Conservation (phyloP, 2,113 vertebrate species). For the Pristiophorus japonicus region DNA sequence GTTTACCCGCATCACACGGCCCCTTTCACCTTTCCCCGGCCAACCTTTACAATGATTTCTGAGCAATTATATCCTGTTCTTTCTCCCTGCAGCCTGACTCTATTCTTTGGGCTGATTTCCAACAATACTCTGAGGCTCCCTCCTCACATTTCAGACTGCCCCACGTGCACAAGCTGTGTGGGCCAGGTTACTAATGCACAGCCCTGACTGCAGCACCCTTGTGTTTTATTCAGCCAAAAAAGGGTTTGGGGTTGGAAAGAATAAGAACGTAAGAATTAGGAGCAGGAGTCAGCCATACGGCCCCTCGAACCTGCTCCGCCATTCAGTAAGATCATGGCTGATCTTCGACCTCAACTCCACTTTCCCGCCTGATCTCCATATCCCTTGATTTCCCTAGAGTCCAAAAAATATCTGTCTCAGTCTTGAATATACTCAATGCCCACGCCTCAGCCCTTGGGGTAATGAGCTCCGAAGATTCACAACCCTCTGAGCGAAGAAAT, state of each 20-base stretch:
- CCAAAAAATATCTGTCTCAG: too few relatives aligned
- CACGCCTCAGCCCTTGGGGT: too few relatives aligned
- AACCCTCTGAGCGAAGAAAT: too few relatives aligned
- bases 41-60: background rate
- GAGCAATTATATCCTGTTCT: background rate
- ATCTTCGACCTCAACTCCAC: too few relatives aligned
- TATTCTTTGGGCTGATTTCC: background rate
- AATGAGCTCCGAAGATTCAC: too few relatives aligned
- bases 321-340: too few relatives aligned
- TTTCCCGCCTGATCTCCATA: too few relatives aligned
- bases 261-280: too few relatives aligned
- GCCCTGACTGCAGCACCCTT: background rate
- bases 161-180: background rate
- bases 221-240: background rate
- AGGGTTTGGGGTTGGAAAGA: background rate
- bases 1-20: background rate
- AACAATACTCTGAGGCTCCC: background rate
- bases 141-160: background rate
- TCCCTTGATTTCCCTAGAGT: too few relatives aligned
- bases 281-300: too few relatives aligned
- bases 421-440: too few relatives aligned
- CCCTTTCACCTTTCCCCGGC: background rate
- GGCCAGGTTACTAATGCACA: background rate
- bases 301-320: too few relatives aligned
- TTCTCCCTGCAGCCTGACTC: background rate